These are phyloP conservation scores for Chouioia cunea DNA, from an alignment of 2,888 invertebrate species.

Conservation along the genomic window DNA sequence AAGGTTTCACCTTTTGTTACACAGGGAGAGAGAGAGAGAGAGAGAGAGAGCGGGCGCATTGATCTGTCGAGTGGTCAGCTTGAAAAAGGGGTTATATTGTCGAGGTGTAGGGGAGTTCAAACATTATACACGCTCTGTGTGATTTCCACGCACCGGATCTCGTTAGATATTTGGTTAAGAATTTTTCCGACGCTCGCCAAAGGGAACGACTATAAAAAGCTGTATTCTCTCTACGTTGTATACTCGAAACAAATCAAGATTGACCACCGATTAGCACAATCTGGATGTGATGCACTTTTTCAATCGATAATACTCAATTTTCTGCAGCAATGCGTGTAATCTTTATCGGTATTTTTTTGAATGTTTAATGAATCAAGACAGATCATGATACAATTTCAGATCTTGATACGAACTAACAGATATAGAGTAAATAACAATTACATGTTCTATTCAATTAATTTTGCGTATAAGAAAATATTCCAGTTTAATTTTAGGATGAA, in stretches of 20 bases:
- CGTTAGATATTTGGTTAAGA: conserved; percentile 13
- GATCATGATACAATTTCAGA: no score
- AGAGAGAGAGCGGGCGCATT: conserved; percentile 10
- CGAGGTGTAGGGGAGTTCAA: conserved; percentile 11
- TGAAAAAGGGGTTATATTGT: background rate
- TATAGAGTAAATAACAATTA: no score
- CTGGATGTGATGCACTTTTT: no score
- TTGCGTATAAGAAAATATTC: no score
- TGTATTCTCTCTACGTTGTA: background rate
- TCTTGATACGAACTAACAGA: no score
- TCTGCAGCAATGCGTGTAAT: no score
- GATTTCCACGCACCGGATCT: conserved; percentile 11
- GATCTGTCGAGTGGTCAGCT: background rate
- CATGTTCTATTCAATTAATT: no score
- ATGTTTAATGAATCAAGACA: no score
- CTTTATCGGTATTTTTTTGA: no score
- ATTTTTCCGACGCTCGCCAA: conserved; percentile 22
- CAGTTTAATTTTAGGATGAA: no score
- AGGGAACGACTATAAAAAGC: background rate
- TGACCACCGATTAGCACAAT: no score
- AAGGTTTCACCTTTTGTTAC: background rate
- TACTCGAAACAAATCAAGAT: background rate
- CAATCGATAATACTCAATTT: no score
- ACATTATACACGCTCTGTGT: conserved; percentile 33
- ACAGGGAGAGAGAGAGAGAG: conserved; percentile 1